These are phyloP conservation scores for Mylabris sibirica DNA, from an alignment of 2,888 invertebrate genomes.

Conservation along the genomic window DNA sequence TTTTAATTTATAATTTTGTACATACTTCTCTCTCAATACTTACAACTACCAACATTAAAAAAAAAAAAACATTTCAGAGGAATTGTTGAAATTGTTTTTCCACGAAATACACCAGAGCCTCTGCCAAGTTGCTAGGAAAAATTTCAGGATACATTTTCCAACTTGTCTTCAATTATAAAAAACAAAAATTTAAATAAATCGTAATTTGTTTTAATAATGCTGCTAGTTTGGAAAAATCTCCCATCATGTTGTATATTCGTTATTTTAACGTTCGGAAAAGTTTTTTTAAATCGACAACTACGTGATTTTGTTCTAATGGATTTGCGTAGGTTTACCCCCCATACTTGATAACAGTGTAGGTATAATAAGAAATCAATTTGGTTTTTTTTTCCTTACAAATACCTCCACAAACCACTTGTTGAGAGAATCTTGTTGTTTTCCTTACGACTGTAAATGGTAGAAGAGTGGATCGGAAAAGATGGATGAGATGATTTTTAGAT, in stretches of 20 bases:
- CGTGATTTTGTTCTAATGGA: background rate
- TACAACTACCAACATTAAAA: background rate
- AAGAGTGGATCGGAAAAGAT: no score
- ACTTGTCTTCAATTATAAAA: no score
- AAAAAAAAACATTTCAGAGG: background rate
- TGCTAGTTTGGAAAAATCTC: background rate
- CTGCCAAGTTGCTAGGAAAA: background rate
- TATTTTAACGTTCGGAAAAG: background rate
- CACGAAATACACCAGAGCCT: background rate
- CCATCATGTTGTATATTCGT: no score
- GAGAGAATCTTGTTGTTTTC: background rate
- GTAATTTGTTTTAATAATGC: background rate
- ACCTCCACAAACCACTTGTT: background rate
- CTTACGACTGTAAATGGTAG: no score
- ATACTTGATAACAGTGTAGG: slow-evolving; percentile 2
- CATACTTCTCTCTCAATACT: no score
- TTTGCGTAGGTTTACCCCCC: background rate
- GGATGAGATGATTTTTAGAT: background rate
- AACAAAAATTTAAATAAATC: background rate
- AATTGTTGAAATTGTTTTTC: background rate
- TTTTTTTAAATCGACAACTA: background rate
- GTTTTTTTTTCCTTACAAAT: background rate
- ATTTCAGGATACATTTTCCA: no score
- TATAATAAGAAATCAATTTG: background rate
- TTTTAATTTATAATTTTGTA: background rate